phyloP scores from a whole-genome alignment of 2,113 vertebrate species.

The Lamprologus speciosus region DNA sequence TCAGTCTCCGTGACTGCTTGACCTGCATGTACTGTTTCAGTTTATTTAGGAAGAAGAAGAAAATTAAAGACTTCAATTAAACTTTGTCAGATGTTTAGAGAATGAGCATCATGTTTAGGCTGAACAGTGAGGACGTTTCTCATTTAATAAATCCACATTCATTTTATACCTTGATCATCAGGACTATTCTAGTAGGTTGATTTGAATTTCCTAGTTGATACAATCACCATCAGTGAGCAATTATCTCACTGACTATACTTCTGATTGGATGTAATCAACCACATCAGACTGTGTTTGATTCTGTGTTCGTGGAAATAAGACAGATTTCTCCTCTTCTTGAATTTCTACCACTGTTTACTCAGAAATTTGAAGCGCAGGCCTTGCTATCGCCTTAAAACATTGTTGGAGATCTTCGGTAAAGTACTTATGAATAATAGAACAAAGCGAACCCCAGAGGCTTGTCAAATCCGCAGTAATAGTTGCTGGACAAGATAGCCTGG shows the following conservation, averaged over 20 bases:
- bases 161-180: neutral
- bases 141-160: neutral
- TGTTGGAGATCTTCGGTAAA: neutral
- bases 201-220: neutral
- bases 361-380: neutral
- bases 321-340: neutral
- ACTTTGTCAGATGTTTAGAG: neutral
- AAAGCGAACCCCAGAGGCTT: neutral
- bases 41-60: neutral
- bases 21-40: neutral
- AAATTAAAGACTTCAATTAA: neutral
- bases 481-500: neutral
- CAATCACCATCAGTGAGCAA: constrained; percentile 16
- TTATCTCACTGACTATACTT: neutral
- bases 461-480: neutral
- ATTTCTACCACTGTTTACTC: neutral
- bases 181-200: neutral
- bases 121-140: neutral
- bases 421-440: constrained; percentile 17
- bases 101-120: neutral
- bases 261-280: constrained; percentile 32
- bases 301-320: neutral
- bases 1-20: neutral
- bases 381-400: neutral
- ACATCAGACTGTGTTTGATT: neutral